A percentile compares a stretch with the other conserved stretches of the same genome.
Evolutionary conservation across 1,140 invertebrate genomes (phyloP).

Genomic region (Drosophila willistoni): DNA sequence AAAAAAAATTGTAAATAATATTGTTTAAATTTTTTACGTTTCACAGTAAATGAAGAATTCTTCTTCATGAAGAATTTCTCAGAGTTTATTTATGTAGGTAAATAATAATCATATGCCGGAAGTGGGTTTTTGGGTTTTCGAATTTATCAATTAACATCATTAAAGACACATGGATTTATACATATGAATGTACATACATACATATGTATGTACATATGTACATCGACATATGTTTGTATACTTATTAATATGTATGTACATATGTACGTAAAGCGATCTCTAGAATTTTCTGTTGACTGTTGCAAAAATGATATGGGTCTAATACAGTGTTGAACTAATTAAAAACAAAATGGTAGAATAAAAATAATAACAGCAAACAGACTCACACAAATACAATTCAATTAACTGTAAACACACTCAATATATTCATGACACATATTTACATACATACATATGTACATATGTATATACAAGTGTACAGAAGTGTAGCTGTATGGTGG

Average conservation of each 20-base stretch:
- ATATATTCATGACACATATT: constrained; percentile 10
- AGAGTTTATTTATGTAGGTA: no score
- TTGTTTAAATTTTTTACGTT: no score
- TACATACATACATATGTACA: constrained; percentile 20
- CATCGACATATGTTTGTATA: neutral
- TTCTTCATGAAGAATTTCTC: no score
- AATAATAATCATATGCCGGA: no score
- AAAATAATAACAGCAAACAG: constrained; percentile 16
- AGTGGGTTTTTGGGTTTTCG: no score
- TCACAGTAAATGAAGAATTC: no score
- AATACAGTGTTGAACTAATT: constrained; percentile 22
- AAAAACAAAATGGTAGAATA: constrained; percentile 22
- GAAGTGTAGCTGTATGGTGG: neutral
- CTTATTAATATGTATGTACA: neutral
- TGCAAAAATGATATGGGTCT: neutral
- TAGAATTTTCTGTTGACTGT: neutral
- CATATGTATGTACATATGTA: neutral
- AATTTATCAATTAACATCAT: no score
- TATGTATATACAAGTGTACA: neutral
- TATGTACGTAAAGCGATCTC: constrained; percentile 26
- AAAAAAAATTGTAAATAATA: no score
- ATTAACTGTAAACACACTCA: constrained; percentile 15
- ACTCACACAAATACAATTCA: constrained; percentile 23
- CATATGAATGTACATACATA: neutral
- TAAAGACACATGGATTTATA: neutral